These are phyloP conservation scores for Pseudochaenichthys georgianus DNA, from an alignment of 2,797 vertebrate genomes.

Conservation along the genomic window DNA sequence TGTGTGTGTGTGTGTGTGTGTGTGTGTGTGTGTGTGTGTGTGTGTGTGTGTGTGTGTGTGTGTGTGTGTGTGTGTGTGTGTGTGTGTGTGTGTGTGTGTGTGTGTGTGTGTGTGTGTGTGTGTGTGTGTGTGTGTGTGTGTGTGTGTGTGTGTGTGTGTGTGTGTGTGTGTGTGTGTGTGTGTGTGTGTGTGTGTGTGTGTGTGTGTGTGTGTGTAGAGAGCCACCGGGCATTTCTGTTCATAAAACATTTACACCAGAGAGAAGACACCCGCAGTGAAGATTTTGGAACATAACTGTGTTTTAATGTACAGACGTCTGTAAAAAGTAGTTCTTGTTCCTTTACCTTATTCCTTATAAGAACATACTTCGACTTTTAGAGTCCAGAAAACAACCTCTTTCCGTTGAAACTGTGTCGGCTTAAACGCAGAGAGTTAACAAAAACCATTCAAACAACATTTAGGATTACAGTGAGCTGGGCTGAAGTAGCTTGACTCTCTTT, in stretches of 20 bases:
- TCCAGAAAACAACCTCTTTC: conserved; percentile 16
- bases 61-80: too few relatives aligned
- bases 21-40: conserved; percentile 26
- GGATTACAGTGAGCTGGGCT: conserved; percentile 41
- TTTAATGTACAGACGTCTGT: conserved; percentile 75
- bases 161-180: conserved; percentile 26
- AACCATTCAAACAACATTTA: conserved; percentile 40
- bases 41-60: too few relatives aligned
- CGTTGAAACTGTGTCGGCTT: conserved; percentile 45
- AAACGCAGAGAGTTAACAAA: conserved; percentile 50
- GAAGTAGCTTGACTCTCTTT: conserved; percentile 40
- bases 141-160: too few relatives aligned
- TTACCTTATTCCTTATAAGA: conserved; percentile 61
- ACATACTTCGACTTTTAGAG: conserved; percentile 26
- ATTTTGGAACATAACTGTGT: conserved; percentile 63
- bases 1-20: conserved; percentile 36
- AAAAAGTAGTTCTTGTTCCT: conserved; percentile 67
- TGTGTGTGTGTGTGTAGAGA: conserved; percentile 37
- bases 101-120: too few relatives aligned
- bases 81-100: too few relatives aligned
- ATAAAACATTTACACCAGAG: conserved; percentile 23
- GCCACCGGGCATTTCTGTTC: conserved; percentile 59
- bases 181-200: conserved; percentile 33
- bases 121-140: too few relatives aligned
- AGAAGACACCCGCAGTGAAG: conserved; percentile 44